These are phyloP conservation scores for Drosophila antonietae DNA, from an alignment of 2,888 invertebrate genomes.

Conservation along the genomic window DNA sequence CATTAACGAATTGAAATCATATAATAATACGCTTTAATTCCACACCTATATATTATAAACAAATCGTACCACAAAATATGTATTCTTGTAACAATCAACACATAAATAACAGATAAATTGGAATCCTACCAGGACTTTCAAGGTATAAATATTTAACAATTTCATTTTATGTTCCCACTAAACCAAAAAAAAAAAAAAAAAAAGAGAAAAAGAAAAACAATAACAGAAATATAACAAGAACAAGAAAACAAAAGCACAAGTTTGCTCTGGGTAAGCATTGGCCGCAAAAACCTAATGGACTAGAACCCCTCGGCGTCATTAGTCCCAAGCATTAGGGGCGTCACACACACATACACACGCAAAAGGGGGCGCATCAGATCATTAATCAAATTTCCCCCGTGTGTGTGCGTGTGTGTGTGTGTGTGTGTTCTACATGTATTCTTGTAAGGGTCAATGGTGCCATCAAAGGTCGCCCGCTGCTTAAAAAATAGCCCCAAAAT, in stretches of 20 bases:
- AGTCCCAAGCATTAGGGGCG: constrained; percentile 42
- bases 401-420: constrained; percentile 12
- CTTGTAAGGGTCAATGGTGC: constrained; percentile 30
- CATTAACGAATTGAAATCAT: constrained; percentile 50
- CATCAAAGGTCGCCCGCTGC: constrained; percentile 59
- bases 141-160: constrained; percentile 84
- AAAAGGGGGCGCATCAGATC: constrained; percentile 58
- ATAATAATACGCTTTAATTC: constrained; percentile 74
- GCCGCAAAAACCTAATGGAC: constrained; percentile 71
- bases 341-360: constrained; percentile 13
- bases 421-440: constrained; percentile 34
- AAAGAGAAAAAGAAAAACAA: constrained; percentile 25
- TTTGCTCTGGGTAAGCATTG: constrained; percentile 61
- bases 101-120: constrained; percentile 84
- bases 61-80: constrained; percentile 57
- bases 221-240: constrained; percentile 22
- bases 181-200: constrained; percentile 25
- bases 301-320: constrained; percentile 72
- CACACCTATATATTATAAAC: constrained; percentile 48
- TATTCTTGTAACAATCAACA: constrained; percentile 69
- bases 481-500: constrained; percentile 55
- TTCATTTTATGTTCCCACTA: constrained; percentile 60
- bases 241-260: constrained; percentile 44
- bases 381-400: constrained; percentile 71
- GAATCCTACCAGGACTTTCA: constrained; percentile 85